These are phyloP conservation scores for Maccullochella peelii DNA, from an alignment of 2,113 vertebrate genomes.

Conservation along the genomic window DNA sequence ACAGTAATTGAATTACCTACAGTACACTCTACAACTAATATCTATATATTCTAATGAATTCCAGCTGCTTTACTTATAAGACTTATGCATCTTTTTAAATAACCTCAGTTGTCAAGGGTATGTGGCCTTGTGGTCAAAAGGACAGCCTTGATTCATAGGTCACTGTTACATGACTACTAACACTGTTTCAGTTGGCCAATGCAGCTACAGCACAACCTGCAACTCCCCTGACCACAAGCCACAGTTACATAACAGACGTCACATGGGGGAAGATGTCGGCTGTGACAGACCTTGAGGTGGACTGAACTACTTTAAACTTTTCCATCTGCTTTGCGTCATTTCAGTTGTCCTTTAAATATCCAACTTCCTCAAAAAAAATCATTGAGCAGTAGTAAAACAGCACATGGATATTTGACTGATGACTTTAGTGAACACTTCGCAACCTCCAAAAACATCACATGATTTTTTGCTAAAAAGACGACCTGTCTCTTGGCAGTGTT, in stretches of 20 bases:
- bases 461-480: conserved; percentile 29
- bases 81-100: neutral
- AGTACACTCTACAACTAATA: neutral
- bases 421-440: neutral
- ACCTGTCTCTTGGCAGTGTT: conserved; percentile 9
- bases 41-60: neutral
- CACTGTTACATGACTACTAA: conserved; percentile 46
- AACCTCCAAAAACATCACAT: neutral
- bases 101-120: neutral
- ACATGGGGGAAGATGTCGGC: neutral
- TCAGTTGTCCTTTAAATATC: neutral
- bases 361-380: neutral
- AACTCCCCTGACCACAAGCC: conserved; percentile 51
- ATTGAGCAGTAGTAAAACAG: neutral
- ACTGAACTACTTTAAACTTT: conserved; percentile 30
- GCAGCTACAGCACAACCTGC: conserved; percentile 39
- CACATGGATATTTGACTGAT: neutral
- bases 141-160: conserved; percentile 36
- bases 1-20: neutral
- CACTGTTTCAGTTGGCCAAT: conserved; percentile 40
- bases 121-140: conserved; percentile 24
- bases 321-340: conserved; percentile 35
- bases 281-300: conserved; percentile 27
- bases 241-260: conserved; percentile 57
- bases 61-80: neutral